phyloP scores from a whole-genome alignment of 2,888 invertebrate genomes.

The Tetragonula carbonaria region DNA sequence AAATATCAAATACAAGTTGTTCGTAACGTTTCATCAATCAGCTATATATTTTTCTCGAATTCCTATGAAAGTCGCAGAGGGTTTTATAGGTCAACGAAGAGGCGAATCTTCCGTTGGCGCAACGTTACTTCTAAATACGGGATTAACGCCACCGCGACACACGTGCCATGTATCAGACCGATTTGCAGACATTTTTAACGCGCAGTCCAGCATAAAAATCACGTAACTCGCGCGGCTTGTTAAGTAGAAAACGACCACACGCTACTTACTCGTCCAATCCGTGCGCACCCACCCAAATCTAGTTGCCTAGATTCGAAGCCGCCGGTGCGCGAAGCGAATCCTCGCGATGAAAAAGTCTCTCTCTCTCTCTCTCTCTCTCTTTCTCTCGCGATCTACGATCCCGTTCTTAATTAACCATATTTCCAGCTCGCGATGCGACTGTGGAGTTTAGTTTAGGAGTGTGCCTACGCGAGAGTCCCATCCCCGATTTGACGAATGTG shows the following conservation, averaged over 20 bases:
- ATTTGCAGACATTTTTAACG: slow-evolving; percentile 38
- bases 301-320: slow-evolving; percentile 45
- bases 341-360: neutral
- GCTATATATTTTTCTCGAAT: too few species aligned
- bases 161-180: neutral
- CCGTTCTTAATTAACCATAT: slow-evolving; percentile 30
- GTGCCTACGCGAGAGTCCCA: neutral
- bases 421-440: neutral
- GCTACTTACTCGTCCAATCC: slow-evolving; percentile 39
- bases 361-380: slow-evolving; percentile 7
- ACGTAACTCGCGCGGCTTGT: slow-evolving; percentile 53
- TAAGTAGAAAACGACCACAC: slow-evolving; percentile 35
- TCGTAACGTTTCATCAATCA: too few species aligned
- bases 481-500: slow-evolving; percentile 13
- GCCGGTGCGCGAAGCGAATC: neutral
- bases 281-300: slow-evolving; percentile 51
- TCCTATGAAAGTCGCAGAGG: too few species aligned
- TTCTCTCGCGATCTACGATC: slow-evolving; percentile 10
- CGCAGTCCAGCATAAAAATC: slow-evolving; percentile 40
- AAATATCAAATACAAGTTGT: too few species aligned
- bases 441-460: neutral
- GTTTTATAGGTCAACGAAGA: neutral
- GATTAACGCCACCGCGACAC: slow-evolving; percentile 21
- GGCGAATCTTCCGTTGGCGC: neutral
- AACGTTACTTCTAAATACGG: neutral